Conservation (phyloP, 1,140 invertebrate genomes). For the Cyclargus thomasi region DNA sequence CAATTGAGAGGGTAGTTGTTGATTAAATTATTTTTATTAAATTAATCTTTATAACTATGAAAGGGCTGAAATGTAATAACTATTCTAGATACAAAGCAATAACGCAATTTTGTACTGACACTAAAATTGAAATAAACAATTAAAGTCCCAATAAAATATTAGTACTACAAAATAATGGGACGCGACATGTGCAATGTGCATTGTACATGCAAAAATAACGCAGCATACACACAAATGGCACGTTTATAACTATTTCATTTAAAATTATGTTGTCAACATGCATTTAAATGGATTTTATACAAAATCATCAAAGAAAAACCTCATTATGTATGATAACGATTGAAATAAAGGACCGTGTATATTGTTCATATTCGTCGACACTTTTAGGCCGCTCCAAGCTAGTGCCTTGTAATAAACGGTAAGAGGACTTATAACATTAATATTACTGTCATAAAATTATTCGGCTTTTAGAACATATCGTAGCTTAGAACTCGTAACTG, state of each 20-base stretch:
- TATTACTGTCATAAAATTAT: no score
- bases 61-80: neutral
- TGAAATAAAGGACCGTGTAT: constrained; percentile 8
- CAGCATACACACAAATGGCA: constrained; percentile 6
- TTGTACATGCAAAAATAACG: neutral
- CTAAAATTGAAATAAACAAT: constrained; percentile 13
- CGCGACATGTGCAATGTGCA: neutral
- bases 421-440: no score
- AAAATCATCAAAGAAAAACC: constrained; percentile 8
- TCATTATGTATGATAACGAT: constrained; percentile 9
- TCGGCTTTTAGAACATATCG: no score
- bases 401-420: no score
- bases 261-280: constrained; percentile 4
- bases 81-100: neutral
- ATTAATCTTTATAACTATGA: no score
- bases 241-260: constrained; percentile 5
- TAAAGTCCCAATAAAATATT: neutral
- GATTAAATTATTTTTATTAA: no score
- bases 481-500: no score
- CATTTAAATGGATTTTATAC: constrained; percentile 9
- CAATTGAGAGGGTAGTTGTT: no score
- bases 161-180: constrained; percentile 13
- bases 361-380: no score
- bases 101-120: neutral
- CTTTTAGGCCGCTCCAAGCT: no score